Percentiles rank a stretch among this genome's conserved stretches.
Evolutionary conservation across 2,797 vertebrate species (phyloP).

Genomic region (Tolypeutes matacus): DNA sequence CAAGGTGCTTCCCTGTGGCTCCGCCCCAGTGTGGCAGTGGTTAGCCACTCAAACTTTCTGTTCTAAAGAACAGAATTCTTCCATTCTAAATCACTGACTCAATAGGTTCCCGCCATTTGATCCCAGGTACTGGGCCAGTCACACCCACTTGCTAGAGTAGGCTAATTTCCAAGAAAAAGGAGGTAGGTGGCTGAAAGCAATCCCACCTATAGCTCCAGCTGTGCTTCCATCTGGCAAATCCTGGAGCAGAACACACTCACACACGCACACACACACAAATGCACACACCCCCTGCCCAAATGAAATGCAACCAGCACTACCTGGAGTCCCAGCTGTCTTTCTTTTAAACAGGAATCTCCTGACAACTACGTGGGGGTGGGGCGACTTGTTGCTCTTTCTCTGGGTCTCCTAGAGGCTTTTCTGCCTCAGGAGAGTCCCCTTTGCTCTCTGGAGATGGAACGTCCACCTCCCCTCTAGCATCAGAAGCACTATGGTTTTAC

Average conservation of each 20-base stretch:
- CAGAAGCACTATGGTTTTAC: not conserved
- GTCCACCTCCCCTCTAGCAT: not conserved
- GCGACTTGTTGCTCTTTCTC: constrained; percentile 74
- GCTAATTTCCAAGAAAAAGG: constrained; percentile 3
- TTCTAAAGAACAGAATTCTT: no score
- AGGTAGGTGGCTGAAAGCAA: constrained; percentile 3
- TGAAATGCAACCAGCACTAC: constrained; percentile 43
- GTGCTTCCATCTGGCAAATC: constrained; percentile 78
- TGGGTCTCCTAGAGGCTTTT: not conserved
- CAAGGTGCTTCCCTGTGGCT: not conserved
- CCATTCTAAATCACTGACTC: not conserved
- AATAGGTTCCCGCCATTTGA: not conserved
- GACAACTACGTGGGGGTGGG: not conserved
- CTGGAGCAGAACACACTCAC: constrained; percentile 57
- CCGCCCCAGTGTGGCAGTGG: not conserved
- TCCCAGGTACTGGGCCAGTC: not conserved
- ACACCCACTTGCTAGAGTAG: constrained; percentile 9
- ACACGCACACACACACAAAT: constrained; percentile 67
- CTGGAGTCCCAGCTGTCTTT: constrained; percentile 62
- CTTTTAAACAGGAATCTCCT: not conserved
- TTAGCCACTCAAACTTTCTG: constrained; percentile 20
- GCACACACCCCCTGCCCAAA: constrained; percentile 15
- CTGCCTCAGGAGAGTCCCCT: not conserved
- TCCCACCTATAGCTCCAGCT: constrained; percentile 64
- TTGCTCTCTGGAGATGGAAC: not conserved